A percentile compares a stretch with the other conserved stretches of the same genome.
These are phyloP conservation scores for Enteromius viviparus DNA, from an alignment of 2,797 vertebrate genomes.

Conservation along the genomic window DNA sequence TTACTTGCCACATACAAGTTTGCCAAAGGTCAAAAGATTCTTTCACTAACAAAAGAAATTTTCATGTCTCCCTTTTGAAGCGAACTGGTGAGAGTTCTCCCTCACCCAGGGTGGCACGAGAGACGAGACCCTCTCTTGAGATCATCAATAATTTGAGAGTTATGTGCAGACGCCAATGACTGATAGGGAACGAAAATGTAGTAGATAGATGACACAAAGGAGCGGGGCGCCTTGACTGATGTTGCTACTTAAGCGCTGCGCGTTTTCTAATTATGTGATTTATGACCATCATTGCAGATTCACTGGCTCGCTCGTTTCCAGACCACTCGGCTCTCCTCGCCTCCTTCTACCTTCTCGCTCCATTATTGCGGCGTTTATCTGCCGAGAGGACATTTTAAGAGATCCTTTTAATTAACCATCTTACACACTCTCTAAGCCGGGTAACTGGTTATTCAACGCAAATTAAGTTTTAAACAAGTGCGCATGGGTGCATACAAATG, in stretches of 20 bases:
- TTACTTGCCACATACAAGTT: neutral
- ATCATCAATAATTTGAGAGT: conserved; percentile 76
- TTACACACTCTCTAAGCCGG: conserved; percentile 53
- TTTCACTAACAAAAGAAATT: conserved; percentile 10
- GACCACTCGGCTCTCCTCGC: conserved; percentile 53
- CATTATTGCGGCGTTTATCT: conserved; percentile 68
- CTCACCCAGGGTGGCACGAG: conserved; percentile 63
- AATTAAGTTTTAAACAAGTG: conserved; percentile 54
- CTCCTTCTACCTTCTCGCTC: conserved; percentile 49
- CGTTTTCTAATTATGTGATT: conserved; percentile 81
- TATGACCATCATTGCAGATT: conserved; percentile 75
- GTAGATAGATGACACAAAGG: conserved; percentile 76
- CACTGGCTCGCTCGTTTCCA: conserved; percentile 59
- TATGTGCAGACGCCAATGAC: conserved; percentile 69
- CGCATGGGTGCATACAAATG: conserved; percentile 31
- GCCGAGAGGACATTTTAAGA: conserved; percentile 51
- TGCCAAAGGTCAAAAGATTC: conserved; percentile 19
- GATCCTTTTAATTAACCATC: conserved; percentile 65
- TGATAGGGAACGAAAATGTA: conserved; percentile 73
- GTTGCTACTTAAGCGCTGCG: conserved; percentile 73
- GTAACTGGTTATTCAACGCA: conserved; percentile 44
- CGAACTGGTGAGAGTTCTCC: conserved; percentile 56
- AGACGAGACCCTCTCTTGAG: conserved; percentile 64
- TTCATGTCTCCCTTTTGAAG: conserved; percentile 54
- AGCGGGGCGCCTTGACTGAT: conserved; percentile 73